A percentile compares a stretch with the other conserved stretches of the same genome.
These are phyloP conservation scores for Phenganax marumi DNA, from an alignment of 92 coral and sea anemone genomes.

Conservation along the genomic window DNA sequence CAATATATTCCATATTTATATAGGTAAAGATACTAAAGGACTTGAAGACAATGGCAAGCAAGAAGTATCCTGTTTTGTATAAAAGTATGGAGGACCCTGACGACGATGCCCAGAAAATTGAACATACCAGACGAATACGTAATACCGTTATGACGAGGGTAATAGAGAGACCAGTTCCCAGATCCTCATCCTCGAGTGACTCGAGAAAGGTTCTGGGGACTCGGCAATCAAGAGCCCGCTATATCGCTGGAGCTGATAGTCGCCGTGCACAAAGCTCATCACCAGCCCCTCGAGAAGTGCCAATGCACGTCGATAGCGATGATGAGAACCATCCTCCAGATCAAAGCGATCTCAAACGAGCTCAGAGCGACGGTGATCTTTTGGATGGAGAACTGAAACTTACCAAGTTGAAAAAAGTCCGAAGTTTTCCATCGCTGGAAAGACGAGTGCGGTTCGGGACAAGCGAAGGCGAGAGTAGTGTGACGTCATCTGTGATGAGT, in stretches of 20 bases:
- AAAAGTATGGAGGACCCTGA: slow-evolving; percentile 25
- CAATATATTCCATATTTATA: background rate
- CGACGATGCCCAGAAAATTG: slow-evolving; percentile 27
- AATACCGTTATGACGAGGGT: slow-evolving; percentile 15
- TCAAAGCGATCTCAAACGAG: slow-evolving; percentile 29
- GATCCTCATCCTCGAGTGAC: background rate
- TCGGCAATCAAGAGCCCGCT: slow-evolving; percentile 8
- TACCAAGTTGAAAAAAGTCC: background rate
- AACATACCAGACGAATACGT: slow-evolving; percentile 27
- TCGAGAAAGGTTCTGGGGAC: slow-evolving; percentile 4
- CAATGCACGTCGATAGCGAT: background rate
- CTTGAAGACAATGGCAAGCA: slow-evolving; percentile 1
- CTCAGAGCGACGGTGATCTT: slow-evolving; percentile 38
- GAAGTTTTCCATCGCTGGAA: slow-evolving; percentile 22
- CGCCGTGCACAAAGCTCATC: slow-evolving; percentile 6
- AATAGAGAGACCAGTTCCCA: background rate
- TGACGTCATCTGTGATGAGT: background rate
- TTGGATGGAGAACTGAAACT: slow-evolving; percentile 31
- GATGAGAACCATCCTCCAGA: slow-evolving; percentile 35
- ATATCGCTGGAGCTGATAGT: slow-evolving; percentile 4
- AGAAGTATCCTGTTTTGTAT: slow-evolving; percentile 13
- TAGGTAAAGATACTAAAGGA: background rate
- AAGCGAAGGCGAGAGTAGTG: background rate
- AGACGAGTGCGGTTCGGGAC: slow-evolving; percentile 22
- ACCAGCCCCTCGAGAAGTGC: slow-evolving; percentile 30